Conservation (phyloP, 1,140 invertebrate species). For the Drosophila ironensis region DNA sequence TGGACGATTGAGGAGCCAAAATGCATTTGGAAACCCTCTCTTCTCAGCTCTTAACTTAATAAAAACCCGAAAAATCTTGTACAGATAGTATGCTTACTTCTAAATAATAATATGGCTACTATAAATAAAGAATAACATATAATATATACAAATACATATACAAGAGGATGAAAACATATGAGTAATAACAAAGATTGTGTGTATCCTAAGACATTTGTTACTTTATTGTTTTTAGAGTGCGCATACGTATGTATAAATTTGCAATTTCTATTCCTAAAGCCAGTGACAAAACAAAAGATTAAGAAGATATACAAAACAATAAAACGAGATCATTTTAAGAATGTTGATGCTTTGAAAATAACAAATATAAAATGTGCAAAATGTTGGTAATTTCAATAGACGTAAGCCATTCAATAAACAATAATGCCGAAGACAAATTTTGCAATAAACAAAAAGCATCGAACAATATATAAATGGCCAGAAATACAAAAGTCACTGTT, state of each 20-base stretch:
- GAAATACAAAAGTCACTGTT: constrained; percentile 3
- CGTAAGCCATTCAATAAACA: constrained; percentile 34
- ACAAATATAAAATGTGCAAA: constrained; percentile 35
- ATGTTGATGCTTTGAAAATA: constrained; percentile 53
- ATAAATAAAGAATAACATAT: constrained; percentile 64
- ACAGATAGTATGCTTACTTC: constrained; percentile 76
- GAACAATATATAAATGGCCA: constrained; percentile 54
- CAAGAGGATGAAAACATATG: constrained; percentile 35
- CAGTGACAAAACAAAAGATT: constrained; percentile 8
- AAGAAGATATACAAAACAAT: constrained; percentile 34
- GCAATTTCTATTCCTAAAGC: constrained; percentile 49
- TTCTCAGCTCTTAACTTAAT: constrained; percentile 42
- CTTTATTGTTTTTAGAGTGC: constrained; percentile 57
- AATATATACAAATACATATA: constrained; percentile 37
- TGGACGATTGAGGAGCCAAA: constrained; percentile 41
- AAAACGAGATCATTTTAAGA: constrained; percentile 46
- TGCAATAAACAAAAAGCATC: constrained; percentile 49
- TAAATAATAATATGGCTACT: constrained; percentile 70
- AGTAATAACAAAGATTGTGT: constrained; percentile 44
- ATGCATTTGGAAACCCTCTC: constrained; percentile 21
- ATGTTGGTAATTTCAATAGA: constrained; percentile 32
- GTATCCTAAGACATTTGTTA: constrained; percentile 62
- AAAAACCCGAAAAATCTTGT: constrained; percentile 56
- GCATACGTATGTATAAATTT: constrained; percentile 52
- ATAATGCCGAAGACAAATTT: constrained; percentile 48